Evolutionary conservation across 2,113 vertebrate species (phyloP), one percentile per base, ranked within the genome.

Genomic region (Cygnus buccinator): DNA sequence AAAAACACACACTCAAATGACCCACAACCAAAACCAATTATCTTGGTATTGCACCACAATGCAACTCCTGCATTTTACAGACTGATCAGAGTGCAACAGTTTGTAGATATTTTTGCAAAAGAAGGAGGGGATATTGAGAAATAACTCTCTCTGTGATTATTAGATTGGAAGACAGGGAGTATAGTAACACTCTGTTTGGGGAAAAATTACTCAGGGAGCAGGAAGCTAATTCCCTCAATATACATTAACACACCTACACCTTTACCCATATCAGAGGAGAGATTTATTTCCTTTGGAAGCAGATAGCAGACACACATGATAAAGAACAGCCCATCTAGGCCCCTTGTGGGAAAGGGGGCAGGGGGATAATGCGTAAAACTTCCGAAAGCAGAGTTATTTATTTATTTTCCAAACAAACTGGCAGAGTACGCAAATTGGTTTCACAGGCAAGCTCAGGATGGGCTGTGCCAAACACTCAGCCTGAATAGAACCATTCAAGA

Each of bases 401-500:
- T 52, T 52, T 63, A 15, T 37, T 77, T 93, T 48, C 75, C 70
- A 52, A 82, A 68, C 16, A 87, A 84, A 83, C 76, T 70, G 76
- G 41, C 77, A 81, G 14, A 71, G 44, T 21, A 67, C 3, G 14
- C 75, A 90, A 90, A 93, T 76, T 81, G 52, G 18, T n/a, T 95
- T 66, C 91, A 74, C 79, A 95, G 89, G 68, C 61, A 92, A 90
- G 35, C 82, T 83, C 72, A 50, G 77, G 58, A 29, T 92, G 87
- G 73, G 87, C 17, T 13, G 7, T 4, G 1, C 68, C 87, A 55
- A 90, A 79, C 74, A 77, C 66, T 78, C 90, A 67, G 48, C 48
- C 55, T 96, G 89, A 95, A 97, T 80, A 73, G 90, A 84, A 21
- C 28, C 82, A 97, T 90, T 93, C 90, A 93, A 54, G 54, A 55